These are phyloP conservation scores for Clytia hemisphaerica DNA, from an alignment of 30 jellyfish, hydroid and myxozoan genomes.

Conservation along the genomic window DNA sequence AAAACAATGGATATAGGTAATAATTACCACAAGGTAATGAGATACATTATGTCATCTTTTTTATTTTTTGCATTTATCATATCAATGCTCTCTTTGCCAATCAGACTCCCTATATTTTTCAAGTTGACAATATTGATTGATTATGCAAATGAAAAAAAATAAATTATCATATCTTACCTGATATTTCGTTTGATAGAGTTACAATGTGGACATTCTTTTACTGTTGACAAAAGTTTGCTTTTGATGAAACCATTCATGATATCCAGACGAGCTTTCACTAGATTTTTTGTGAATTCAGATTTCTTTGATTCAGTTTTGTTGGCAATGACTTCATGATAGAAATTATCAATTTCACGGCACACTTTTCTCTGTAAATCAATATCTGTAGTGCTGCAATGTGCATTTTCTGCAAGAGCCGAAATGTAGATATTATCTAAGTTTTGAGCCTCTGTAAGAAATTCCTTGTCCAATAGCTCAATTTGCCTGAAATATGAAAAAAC, in stretches of 20 bases:
- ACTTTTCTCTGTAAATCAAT: slow-evolving; percentile 36
- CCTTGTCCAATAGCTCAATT: slow-evolving; percentile 53
- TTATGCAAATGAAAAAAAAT: too few relatives aligned
- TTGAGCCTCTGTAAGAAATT: slow-evolving; percentile 41
- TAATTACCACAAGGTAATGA: too few relatives aligned
- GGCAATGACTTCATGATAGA: slow-evolving; percentile 1
- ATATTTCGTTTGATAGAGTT: slow-evolving; percentile 40
- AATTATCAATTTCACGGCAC: slow-evolving; percentile 38
- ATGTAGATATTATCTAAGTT: slow-evolving; percentile 47
- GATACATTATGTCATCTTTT: too few relatives aligned
- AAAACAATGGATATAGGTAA: too few relatives aligned
- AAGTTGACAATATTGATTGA: too few relatives aligned
- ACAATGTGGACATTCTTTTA: slow-evolving; percentile 84
- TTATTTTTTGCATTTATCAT: too few relatives aligned
- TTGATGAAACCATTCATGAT: slow-evolving; percentile 47
- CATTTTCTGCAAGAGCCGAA: slow-evolving; percentile 34
- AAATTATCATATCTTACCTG: slow-evolving; percentile 20
- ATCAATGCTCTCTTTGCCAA: slow-evolving; percentile 36
- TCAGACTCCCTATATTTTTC: too few relatives aligned
- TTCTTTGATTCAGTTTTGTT: slow-evolving; percentile 3
- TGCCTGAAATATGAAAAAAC: too few relatives aligned
- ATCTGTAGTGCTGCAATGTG: slow-evolving; percentile 20
- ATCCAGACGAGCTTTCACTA: slow-evolving; percentile 48
- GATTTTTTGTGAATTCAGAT: slow-evolving; percentile 39
- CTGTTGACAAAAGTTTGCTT: slow-evolving; percentile 7